Conservation (phyloP, 2,113 vertebrate species). For the Rhagologus leucostigma region DNA sequence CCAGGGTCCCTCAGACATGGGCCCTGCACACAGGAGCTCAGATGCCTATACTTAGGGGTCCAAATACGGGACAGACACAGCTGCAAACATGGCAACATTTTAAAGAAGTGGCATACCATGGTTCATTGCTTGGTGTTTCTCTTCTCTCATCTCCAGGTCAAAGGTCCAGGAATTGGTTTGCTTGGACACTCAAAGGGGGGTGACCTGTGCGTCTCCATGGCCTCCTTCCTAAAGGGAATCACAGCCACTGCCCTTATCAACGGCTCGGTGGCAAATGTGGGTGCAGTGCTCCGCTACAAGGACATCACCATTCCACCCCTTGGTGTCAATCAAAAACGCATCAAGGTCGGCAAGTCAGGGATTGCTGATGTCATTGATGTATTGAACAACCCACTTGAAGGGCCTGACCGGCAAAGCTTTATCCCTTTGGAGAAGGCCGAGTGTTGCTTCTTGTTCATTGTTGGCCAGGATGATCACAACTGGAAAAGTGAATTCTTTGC, state of each 20-base stretch:
- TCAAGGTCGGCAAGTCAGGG: conserved; percentile 64
- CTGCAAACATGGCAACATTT: neutral
- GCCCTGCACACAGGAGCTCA: neutral
- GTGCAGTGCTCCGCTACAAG: conserved; percentile 68
- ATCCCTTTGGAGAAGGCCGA: conserved; percentile 83
- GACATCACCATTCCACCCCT: conserved; percentile 73
- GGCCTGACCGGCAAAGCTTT: conserved; percentile 66
- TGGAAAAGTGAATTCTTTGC: conserved; percentile 84
- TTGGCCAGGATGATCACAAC: conserved; percentile 85
- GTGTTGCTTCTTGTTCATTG: conserved; percentile 82
- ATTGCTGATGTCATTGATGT: conserved; percentile 69
- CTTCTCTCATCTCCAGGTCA: conserved; percentile 62
- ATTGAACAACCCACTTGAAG: conserved; percentile 65
- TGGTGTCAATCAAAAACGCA: neutral
- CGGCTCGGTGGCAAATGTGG: conserved; percentile 71
- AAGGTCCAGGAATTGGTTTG: conserved; percentile 79
- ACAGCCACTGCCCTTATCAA: conserved; percentile 82
- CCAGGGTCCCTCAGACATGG: neutral
- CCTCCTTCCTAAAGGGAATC: conserved; percentile 83
- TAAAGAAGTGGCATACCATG: neutral
- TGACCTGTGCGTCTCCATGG: conserved; percentile 81
- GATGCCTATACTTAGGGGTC: neutral
- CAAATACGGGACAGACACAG: neutral
- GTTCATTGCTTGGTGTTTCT: neutral
- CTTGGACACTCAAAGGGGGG: conserved; percentile 85